Percentiles rank a stretch among this genome's conserved stretches.
Conservation (phyloP, 2,797 vertebrate species). For the Gymnoscopelus microlampas region DNA sequence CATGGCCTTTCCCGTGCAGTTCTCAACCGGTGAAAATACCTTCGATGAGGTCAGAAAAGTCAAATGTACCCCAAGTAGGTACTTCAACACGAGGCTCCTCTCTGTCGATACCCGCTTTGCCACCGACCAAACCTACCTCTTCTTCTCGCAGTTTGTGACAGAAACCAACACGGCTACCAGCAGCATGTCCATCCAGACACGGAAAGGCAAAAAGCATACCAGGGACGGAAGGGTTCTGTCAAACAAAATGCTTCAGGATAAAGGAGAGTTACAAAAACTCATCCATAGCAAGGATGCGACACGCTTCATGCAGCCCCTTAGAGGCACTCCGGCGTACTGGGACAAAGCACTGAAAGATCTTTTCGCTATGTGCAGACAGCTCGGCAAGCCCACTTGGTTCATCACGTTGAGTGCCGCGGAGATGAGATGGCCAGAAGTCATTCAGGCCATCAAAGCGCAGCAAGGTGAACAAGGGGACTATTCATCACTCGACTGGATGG, state of each 20-base stretch:
- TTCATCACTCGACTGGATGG: too few species aligned
- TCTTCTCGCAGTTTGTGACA: slow-evolving; percentile 24
- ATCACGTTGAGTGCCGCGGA: slow-evolving; percentile 3
- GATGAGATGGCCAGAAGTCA: slow-evolving; percentile 9
- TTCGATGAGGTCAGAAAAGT: slow-evolving; percentile 3
- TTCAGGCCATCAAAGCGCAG: not conserved
- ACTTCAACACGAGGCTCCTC: slow-evolving; percentile 30
- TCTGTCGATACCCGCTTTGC: slow-evolving; percentile 10
- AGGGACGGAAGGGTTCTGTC: not conserved
- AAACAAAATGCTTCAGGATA: not conserved
- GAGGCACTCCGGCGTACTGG: slow-evolving; percentile 13
- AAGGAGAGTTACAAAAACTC: not conserved
- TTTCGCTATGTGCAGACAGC: not conserved
- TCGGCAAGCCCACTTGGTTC: not conserved
- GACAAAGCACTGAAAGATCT: not conserved
- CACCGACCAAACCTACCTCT: slow-evolving; percentile 8
- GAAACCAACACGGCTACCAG: slow-evolving; percentile 14
- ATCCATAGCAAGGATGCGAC: not conserved
- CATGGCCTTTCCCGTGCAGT: slow-evolving; percentile 27
- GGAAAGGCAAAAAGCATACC: slow-evolving; percentile 7
- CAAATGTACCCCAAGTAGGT: slow-evolving; percentile 19
- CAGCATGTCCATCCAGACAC: slow-evolving; percentile 26
- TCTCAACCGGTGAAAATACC: slow-evolving; percentile 21
- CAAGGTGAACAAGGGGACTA: not conserved
- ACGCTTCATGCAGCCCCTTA: slow-evolving; percentile 13